Evolutionary conservation across 1,140 invertebrate species (phyloP).

Genomic region (Hormaphis cornu): DNA sequence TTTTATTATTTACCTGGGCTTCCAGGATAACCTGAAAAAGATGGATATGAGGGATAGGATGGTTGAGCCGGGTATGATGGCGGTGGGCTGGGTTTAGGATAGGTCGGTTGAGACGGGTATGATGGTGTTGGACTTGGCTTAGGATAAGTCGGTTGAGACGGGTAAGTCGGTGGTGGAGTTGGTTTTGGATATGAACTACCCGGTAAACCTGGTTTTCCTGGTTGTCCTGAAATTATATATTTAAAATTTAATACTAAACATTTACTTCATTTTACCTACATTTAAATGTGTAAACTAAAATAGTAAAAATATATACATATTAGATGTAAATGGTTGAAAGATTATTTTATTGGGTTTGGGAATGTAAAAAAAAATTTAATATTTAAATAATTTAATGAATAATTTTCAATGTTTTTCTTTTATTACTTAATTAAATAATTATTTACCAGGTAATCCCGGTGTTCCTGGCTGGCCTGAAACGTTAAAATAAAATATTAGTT

Average conservation of each 20-base stretch:
- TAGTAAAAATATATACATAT: too few species aligned
- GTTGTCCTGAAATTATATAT: slow-evolving; percentile 23
- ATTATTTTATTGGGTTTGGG: too few species aligned
- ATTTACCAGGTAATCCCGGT: slow-evolving; percentile 33
- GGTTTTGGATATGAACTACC: slow-evolving; percentile 2
- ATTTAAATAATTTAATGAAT: too few species aligned
- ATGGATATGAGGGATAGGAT: slow-evolving; percentile 36
- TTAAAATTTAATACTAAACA: too few species aligned
- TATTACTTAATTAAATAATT: background rate
- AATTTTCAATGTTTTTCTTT: background rate
- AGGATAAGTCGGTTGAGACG: slow-evolving; percentile 33
- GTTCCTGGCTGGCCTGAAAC: slow-evolving; percentile 32
- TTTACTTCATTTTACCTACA: too few species aligned
- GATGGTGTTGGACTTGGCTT: background rate
- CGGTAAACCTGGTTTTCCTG: slow-evolving; percentile 31
- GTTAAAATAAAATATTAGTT: background rate
- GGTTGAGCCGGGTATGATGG: slow-evolving; percentile 10
- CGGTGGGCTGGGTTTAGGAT: slow-evolving; percentile 11
- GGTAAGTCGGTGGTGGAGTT: background rate
- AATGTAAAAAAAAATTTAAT: too few species aligned
- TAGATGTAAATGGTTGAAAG: too few species aligned
- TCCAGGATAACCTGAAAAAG: slow-evolving; percentile 17
- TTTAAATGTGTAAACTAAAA: too few species aligned
- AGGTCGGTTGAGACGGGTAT: slow-evolving; percentile 29
- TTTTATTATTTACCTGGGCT: slow-evolving; percentile 28